Evolutionary conservation across 2,797 vertebrate genomes (phyloP).

Genomic region (Perdix hodgsoniae): DNA sequence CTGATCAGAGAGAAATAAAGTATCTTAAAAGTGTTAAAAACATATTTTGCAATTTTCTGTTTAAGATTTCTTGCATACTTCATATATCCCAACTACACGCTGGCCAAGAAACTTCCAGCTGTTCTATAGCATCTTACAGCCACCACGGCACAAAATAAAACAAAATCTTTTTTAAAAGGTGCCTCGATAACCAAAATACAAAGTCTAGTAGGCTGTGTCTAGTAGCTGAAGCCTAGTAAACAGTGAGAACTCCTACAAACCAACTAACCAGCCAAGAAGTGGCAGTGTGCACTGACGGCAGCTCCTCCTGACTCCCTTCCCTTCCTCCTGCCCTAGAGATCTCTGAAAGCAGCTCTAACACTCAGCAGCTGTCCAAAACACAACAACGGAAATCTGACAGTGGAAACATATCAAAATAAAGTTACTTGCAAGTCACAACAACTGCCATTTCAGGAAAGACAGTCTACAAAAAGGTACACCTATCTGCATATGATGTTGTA

Average conservation of each 20-base stretch:
- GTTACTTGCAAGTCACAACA: not conserved
- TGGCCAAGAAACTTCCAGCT: not conserved
- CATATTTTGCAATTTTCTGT: not conserved
- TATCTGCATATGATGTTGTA: accelerated
- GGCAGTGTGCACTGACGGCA: accelerated
- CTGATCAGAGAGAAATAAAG: not conserved
- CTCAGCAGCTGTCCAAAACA: not conserved
- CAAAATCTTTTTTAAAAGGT: not conserved
- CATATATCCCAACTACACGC: not conserved
- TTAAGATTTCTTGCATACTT: not conserved
- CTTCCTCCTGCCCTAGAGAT: not conserved
- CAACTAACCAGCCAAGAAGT: not conserved
- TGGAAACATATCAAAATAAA: not conserved
- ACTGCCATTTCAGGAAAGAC: not conserved
- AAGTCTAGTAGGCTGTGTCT: not conserved
- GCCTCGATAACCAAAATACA: not conserved
- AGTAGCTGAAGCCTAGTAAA: not conserved
- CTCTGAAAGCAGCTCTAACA: not conserved
- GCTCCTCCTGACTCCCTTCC: not conserved
- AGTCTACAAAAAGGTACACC: not conserved
- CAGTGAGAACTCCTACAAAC: not conserved
- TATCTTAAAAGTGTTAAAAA: not conserved
- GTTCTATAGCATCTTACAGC: not conserved
- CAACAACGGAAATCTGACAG: accelerated
- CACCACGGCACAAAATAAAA: not conserved